Base-by-base conservation (phyloP, 2,797 vertebrate species). In the Etheostoma nigrum region DNA sequence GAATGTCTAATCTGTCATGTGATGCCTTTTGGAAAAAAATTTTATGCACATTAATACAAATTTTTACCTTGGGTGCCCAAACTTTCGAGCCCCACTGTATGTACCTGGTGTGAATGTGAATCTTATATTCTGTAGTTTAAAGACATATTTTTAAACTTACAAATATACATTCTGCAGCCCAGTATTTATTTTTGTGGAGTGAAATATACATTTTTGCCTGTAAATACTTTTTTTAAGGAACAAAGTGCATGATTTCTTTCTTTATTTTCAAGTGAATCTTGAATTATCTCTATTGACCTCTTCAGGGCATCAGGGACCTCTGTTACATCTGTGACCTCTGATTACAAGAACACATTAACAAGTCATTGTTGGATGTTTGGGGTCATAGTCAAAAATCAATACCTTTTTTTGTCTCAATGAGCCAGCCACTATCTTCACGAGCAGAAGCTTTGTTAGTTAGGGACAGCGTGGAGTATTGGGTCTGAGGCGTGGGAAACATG, bases 301-400 rank as follows among this genome's bases (percentile, higher is more conserved):
- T 62, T 67, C n/a, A 27, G 54, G 72, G 49, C 55, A 61, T 27
- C 59, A 68, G 23, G 8, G 8, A 3, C 51, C 61, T 63, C 44
- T 19, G 33, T 85, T 70, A 49, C 85, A 87, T 81, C 78, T 83
- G 74, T 74, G 90, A 81, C 82, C 81, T 67, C 64, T 70, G 83
- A 92, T 91, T 87, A 90, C 64, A 52, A 67, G 59, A 62, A 59
- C 77, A 74, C 74, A 78, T 84, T 84, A 84, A 83, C 72, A 63
- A 77, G 67, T 82, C 84, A 84, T 89, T 87, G 88, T 89, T 69
- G 81, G 74, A 69, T 72, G 47, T 68, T 68, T 0, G 18, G 64
- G 83, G 83, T 90, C 85, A 78, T 25, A 58, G 57, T 49, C 55
- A 61, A 75, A 91, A 90, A 90, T 90, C 91, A 88, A 88, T 92